Conservation (phyloP, 1,140 invertebrate genomes). For the Caenorhabditis inopinata region DNA sequence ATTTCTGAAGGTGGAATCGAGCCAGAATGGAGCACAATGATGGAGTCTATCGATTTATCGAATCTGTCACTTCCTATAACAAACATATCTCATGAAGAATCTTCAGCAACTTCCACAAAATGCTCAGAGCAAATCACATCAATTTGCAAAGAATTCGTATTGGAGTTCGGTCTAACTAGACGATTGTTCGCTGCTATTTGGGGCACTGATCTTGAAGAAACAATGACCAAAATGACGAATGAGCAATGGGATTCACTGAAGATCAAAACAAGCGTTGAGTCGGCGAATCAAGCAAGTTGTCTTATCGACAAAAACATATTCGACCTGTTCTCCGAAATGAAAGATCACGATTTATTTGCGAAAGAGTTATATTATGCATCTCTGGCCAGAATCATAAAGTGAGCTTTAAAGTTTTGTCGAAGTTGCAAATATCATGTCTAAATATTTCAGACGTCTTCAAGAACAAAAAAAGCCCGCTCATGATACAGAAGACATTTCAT, state of each 20-base stretch:
- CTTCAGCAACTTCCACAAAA: not conserved
- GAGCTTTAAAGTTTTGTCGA: not conserved
- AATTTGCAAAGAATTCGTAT: not conserved
- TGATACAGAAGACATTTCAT: not conserved
- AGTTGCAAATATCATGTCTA: too few species aligned
- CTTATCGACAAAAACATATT: not conserved
- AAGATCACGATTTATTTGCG: not conserved
- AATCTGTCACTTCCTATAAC: not conserved
- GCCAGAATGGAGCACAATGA: not conserved
- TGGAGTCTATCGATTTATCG: not conserved
- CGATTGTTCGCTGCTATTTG: not conserved
- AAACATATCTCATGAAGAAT: not conserved
- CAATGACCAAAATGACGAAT: not conserved
- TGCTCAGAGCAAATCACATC: not conserved
- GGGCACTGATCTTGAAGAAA: not conserved
- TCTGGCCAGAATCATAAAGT: not conserved
- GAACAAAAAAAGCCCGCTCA: not conserved
- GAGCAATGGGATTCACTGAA: not conserved
- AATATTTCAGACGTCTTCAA: not conserved
- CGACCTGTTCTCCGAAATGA: not conserved
- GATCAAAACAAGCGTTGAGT: not conserved
- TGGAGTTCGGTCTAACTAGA: not conserved
- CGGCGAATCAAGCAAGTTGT: not conserved
- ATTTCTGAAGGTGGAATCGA: not conserved
- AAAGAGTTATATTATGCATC: not conserved